Evolutionary conservation across 2,113 vertebrate species (phyloP).

Genomic region (Ictalurus punctatus): DNA sequence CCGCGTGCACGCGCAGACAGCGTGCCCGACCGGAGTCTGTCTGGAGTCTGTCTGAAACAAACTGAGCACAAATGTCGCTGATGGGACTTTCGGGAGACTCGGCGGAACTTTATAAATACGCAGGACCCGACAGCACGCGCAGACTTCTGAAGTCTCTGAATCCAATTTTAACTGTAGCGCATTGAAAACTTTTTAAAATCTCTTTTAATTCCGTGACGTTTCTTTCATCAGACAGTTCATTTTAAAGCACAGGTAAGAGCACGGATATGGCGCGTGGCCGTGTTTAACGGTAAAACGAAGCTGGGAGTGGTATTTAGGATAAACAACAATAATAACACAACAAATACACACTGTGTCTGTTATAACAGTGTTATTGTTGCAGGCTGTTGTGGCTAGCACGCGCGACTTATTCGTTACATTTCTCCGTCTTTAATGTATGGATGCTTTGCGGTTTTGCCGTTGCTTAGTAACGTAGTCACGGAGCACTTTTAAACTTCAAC

Average conservation of each 20-base stretch:
- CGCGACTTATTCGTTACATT: background rate
- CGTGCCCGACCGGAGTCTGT: constrained; percentile 72
- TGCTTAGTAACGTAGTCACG: background rate
- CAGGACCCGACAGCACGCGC: constrained; percentile 30
- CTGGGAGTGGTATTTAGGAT: constrained; percentile 24
- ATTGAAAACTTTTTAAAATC: constrained; percentile 67
- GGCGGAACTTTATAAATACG: constrained; percentile 51
- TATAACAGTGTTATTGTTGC: background rate
- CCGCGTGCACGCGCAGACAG: constrained; percentile 52
- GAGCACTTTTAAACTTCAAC: constrained; percentile 17
- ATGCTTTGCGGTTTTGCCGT: background rate
- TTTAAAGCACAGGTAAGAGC: constrained; percentile 66
- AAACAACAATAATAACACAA: background rate
- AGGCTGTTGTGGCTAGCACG: background rate
- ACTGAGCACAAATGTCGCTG: constrained; percentile 67
- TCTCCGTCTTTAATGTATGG: background rate
- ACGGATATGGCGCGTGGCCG: constrained; percentile 22
- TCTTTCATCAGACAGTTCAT: constrained; percentile 63
- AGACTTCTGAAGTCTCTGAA: constrained; percentile 35
- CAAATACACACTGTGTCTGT: background rate
- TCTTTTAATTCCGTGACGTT: constrained; percentile 34
- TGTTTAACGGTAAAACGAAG: constrained; percentile 34
- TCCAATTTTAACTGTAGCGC: constrained; percentile 56
- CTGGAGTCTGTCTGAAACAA: constrained; percentile 79
- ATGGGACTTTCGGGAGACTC: constrained; percentile 36